Evolutionary conservation across 2,113 vertebrate species (phyloP), one percentile per base, ranked within the genome.

Genomic region (Paramormyrops kingsleyae): DNA sequence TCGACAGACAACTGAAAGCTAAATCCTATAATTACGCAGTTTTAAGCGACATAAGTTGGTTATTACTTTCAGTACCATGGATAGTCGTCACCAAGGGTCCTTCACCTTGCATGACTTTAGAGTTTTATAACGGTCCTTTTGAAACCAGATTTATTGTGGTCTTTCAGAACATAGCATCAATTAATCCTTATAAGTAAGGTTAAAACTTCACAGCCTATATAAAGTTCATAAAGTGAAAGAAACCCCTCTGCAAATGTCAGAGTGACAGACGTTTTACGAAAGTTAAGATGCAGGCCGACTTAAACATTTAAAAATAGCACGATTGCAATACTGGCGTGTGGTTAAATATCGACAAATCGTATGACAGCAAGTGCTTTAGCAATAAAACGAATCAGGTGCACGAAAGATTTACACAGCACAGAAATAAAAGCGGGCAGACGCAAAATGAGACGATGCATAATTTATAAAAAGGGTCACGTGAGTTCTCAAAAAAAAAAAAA

Each of bases 41-140:
- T 27, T 46, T 13, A 84, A 24, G 39, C 12, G 24, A 85, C 19
- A 24, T n/a, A 24, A 56, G 52, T 56, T 56, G 21, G 44, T 47
- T 31, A 35, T 31, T 39, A 87, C 19, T 31, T 87, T 87, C 85
- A 87, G 85, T 53, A 87, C 85, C 85, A 87, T 53, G 49, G 85
- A 87, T 50, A 87, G 85, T 49, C 27, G 85, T 52, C 42, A 87
- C 27, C 27, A 27, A 4, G 85, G 5, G 17, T 42, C 74, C 8
- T 31, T 87, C 52, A 52, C 49, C 9, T n/a, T 13, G 47, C 1
- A 35, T 39, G 35, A 13, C 80, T 83, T 83, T 87, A 27, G 49
- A 49, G 44, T n/a, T 46, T 46, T 15, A 85, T 24, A 47, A 4
- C 10, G 49, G 42, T 10, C 2, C 17, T 84, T 49, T 84, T 47